Conservation (phyloP, 1,140 invertebrate genomes). For the Listronotus oregonensis region DNA sequence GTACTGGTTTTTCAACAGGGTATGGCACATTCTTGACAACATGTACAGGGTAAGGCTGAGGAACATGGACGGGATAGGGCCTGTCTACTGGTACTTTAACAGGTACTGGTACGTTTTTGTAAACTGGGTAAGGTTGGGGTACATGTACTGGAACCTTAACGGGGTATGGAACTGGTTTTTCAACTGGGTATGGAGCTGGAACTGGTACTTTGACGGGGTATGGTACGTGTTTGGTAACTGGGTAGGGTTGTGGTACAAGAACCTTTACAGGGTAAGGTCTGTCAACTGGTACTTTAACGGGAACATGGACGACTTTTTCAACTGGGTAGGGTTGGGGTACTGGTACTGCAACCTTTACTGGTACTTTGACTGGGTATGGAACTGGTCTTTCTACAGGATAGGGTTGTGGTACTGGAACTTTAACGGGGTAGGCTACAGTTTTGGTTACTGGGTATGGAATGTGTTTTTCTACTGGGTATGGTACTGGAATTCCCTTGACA, state of each 20-base stretch:
- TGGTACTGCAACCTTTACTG: conserved; percentile 67
- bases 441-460: conserved; percentile 66
- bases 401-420: conserved; percentile 62
- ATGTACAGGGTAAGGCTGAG: conserved; percentile 54
- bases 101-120: conserved; percentile 57
- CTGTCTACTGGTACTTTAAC: conserved; percentile 57
- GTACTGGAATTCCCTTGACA: conserved; percentile 52
- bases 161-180: conserved; percentile 37
- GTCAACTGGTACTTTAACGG: conserved; percentile 58
- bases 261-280: conserved; percentile 56
- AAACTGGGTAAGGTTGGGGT: conserved; percentile 43
- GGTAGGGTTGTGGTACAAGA: conserved; percentile 69
- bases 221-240: conserved; percentile 37
- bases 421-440: conserved; percentile 59
- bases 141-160: conserved; percentile 41
- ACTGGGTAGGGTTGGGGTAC: conserved; percentile 63
- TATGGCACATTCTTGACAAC: conserved; percentile 57
- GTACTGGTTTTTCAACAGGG: conserved; percentile 66
- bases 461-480: conserved; percentile 65
- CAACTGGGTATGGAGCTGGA: conserved; percentile 40
- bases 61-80: conserved; percentile 69
- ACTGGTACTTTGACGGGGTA: conserved; percentile 40
- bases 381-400: conserved; percentile 65
- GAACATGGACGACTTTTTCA: conserved; percentile 66
- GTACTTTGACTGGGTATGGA: conserved; percentile 60